Percentiles rank a stretch among this genome's conserved stretches.
Conservation (phyloP, 2,113 vertebrate species). For the Tachycineta bicolor region DNA sequence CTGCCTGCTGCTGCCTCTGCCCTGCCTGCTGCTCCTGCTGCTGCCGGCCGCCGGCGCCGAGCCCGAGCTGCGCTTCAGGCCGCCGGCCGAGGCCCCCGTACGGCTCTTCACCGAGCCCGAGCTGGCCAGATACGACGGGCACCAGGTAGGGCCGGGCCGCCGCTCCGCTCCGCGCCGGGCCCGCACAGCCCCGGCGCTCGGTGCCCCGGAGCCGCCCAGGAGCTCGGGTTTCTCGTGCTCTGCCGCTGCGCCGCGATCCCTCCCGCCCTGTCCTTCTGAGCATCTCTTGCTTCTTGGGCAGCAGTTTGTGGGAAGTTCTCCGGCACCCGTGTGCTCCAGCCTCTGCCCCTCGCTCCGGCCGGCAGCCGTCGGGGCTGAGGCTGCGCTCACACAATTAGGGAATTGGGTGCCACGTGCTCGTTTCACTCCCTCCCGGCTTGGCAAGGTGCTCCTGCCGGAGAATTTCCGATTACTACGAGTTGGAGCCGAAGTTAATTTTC, state of each 20-base stretch:
- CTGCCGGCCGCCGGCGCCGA: background rate
- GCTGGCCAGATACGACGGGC: slow-evolving; percentile 84
- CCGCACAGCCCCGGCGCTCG: background rate
- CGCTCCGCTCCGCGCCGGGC: background rate
- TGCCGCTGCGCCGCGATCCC: background rate
- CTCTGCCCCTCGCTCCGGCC: background rate
- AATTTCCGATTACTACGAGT: fast-evolving
- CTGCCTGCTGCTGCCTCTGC: background rate
- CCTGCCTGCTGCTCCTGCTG: background rate
- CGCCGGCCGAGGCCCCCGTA: slow-evolving; percentile 71
- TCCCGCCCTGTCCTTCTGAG: fast-evolving
- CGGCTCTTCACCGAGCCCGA: slow-evolving; percentile 91
- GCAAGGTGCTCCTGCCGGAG: background rate
- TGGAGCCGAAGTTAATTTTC: background rate
- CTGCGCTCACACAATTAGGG: fast-evolving
- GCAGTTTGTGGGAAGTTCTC: fast-evolving
- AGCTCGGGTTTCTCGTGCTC: fast-evolving
- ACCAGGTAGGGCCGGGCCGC: slow-evolving; percentile 72
- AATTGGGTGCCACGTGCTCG: fast-evolving
- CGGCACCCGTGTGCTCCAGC: fast-evolving
- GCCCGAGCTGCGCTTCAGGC: slow-evolving; percentile 40
- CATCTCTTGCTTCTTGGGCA: fast-evolving
- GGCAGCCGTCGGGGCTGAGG: background rate
- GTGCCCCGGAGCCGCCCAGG: fast-evolving
- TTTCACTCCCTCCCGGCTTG: fast-evolving